Percentiles rank a stretch among this genome's conserved stretches.
These are phyloP conservation scores for Hippoglossus hippoglossus DNA, from an alignment of 2,797 vertebrate genomes.

Conservation along the genomic window DNA sequence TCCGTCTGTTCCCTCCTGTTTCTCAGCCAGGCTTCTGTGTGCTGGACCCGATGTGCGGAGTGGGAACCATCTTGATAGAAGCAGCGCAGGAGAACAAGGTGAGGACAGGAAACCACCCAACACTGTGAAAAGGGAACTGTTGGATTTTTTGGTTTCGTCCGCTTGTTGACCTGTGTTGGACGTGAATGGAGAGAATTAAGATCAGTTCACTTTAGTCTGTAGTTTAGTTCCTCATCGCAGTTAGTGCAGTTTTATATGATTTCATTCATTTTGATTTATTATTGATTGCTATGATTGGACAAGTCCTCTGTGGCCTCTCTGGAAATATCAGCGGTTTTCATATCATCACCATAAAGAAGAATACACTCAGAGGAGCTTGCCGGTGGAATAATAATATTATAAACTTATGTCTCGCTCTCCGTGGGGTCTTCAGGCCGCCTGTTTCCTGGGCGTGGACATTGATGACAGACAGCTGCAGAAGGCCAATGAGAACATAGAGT, in stretches of 20 bases:
- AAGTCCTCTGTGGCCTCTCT: too few relatives aligned
- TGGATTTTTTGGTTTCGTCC: too few relatives aligned
- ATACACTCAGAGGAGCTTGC: background rate
- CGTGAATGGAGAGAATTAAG: too few relatives aligned
- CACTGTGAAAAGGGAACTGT: too few relatives aligned
- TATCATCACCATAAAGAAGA: background rate
- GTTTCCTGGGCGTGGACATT: slow-evolving; percentile 89
- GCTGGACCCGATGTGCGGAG: slow-evolving; percentile 97
- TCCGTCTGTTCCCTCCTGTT: slow-evolving; percentile 22
- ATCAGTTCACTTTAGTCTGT: too few relatives aligned
- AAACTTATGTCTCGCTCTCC: background rate
- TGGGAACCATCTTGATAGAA: slow-evolving; percentile 92
- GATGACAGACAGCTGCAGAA: slow-evolving; percentile 87
- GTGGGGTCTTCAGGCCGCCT: slow-evolving; percentile 75
- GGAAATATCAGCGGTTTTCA: background rate
- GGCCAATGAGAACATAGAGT: slow-evolving; percentile 85
- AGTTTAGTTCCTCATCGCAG: too few relatives aligned
- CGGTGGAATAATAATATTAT: background rate
- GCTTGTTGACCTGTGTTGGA: too few relatives aligned
- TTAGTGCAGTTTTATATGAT: too few relatives aligned
- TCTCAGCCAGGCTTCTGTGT: slow-evolving; percentile 85
- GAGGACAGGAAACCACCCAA: slow-evolving; percentile 43
- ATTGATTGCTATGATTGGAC: too few relatives aligned
- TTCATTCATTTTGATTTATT: too few relatives aligned
- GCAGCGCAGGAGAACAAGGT: slow-evolving; percentile 92